A percentile compares a stretch with the other conserved stretches of the same genome.
Conservation (phyloP, 2,113 vertebrate genomes). For the Choloepus hoffmanni region DNA sequence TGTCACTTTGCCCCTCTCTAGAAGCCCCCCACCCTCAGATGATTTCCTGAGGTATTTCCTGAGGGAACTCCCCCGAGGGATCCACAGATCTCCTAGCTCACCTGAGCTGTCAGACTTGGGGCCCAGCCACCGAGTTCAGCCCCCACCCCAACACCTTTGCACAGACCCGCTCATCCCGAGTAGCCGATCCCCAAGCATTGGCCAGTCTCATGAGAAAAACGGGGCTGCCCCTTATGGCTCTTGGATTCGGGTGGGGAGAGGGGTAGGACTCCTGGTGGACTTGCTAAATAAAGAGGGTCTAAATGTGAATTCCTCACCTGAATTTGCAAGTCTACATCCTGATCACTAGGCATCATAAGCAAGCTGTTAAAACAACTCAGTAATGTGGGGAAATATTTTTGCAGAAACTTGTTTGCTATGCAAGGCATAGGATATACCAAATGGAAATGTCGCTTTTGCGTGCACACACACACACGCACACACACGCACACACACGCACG, state of each 20-base stretch:
- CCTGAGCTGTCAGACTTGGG: background rate
- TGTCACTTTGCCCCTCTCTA: background rate
- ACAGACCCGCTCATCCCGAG: background rate
- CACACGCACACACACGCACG: background rate
- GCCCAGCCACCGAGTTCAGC: background rate
- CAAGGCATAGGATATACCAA: no score
- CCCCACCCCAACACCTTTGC: background rate
- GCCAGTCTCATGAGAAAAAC: background rate
- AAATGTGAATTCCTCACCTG: background rate
- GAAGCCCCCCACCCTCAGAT: background rate
- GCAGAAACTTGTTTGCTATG: background rate
- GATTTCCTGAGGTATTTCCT: no score
- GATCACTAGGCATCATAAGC: background rate
- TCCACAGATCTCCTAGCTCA: background rate
- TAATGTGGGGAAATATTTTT: rapidly evolving
- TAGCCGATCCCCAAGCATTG: background rate
- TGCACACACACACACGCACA: no score
- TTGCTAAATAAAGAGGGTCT: background rate
- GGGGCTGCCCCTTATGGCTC: no score
- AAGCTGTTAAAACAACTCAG: rapidly evolving
- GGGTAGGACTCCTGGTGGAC: no score
- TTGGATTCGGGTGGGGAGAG: background rate
- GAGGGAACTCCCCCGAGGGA: background rate
- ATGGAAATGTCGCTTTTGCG: no score
- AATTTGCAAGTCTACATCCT: rapidly evolving